A percentile compares a stretch with the other conserved stretches of the same genome.
These are phyloP conservation scores for Plestiodon gilberti DNA, from an alignment of 2,113 vertebrate genomes.

Conservation along the genomic window DNA sequence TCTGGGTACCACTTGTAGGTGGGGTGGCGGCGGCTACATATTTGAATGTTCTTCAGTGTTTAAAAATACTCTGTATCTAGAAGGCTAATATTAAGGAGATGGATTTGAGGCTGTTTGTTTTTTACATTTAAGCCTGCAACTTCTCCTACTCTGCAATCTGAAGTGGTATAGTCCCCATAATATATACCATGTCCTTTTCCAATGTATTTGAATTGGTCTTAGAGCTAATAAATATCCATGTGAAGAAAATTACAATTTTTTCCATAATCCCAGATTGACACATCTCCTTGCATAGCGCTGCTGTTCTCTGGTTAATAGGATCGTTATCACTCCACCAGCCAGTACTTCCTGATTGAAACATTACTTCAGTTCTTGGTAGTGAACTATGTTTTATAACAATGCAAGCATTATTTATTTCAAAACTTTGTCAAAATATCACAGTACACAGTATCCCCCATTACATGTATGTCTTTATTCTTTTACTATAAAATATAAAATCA, in stretches of 20 bases:
- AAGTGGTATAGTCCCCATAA: background rate
- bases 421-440: constrained; percentile 24
- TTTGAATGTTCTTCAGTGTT: background rate
- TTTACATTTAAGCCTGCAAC: background rate
- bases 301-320: background rate
- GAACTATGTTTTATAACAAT: background rate
- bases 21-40: background rate
- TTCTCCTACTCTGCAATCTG: background rate
- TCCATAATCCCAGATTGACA: background rate
- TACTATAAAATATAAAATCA: constrained; percentile 65
- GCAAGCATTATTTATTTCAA: constrained; percentile 15
- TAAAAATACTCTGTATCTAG: background rate
- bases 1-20: background rate
- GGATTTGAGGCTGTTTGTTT: background rate
- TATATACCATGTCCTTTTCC: background rate
- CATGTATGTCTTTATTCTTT: constrained; percentile 55
- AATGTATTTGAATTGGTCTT: background rate
- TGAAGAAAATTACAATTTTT: background rate
- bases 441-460: constrained; percentile 12
- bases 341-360: background rate
- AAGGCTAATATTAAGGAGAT: background rate
- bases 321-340: background rate
- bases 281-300: background rate
- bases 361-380: background rate
- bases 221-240: background rate